A percentile compares a stretch with the other conserved stretches of the same genome.
These are phyloP conservation scores for Enteromius radiatus DNA, from an alignment of 2,797 vertebrate genomes.

Conservation along the genomic window DNA sequence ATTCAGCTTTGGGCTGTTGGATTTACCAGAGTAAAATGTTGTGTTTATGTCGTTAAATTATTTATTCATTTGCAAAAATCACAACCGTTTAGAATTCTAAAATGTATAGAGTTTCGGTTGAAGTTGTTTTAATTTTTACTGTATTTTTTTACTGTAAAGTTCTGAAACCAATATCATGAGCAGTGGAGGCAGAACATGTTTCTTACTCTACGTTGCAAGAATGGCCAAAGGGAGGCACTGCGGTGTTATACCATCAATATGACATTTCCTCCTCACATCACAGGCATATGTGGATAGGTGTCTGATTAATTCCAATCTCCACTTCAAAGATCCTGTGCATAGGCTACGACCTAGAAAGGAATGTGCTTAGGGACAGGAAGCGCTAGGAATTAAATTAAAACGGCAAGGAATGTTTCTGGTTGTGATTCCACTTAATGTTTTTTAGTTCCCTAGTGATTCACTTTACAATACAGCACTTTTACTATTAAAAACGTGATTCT, in stretches of 20 bases:
- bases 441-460: background rate
- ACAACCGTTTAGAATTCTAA: too few species aligned
- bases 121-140: background rate
- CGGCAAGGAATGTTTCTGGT: background rate
- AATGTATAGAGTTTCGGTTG: too few species aligned
- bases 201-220: background rate
- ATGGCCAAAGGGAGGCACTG: conserved; percentile 12
- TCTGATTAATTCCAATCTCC: conserved; percentile 14
- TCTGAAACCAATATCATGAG: background rate
- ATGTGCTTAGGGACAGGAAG: background rate
- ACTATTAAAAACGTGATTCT: background rate
- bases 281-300: conserved; percentile 1
- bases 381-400: background rate
- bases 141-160: background rate
- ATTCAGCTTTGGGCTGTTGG: too few species aligned
- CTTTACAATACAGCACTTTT: background rate
- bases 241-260: background rate
- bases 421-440: background rate
- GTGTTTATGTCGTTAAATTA: too few species aligned
- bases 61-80: too few species aligned
- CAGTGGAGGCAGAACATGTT: background rate
- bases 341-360: background rate
- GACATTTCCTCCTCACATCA: conserved; percentile 6
- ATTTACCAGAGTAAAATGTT: too few species aligned
- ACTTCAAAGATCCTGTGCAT: conserved; percentile 8